Conservation (phyloP, 2,113 vertebrate genomes). For the Trematocara variabile region DNA sequence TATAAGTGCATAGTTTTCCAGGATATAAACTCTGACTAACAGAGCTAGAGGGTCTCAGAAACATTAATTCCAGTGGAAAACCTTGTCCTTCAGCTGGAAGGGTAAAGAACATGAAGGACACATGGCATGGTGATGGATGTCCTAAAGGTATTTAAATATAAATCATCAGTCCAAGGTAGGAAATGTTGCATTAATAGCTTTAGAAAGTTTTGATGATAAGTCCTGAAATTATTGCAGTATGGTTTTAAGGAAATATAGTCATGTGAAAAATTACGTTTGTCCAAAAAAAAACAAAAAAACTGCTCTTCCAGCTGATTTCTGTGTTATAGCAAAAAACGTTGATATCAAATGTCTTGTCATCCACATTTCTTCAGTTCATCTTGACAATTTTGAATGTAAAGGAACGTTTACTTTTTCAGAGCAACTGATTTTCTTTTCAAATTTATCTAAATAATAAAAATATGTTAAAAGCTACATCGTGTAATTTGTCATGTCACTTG, state of each 20-base stretch:
- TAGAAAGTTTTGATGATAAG: neutral
- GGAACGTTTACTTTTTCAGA: neutral
- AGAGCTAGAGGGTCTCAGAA: neutral
- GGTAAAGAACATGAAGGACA: neutral
- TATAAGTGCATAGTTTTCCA: neutral
- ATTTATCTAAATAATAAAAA: neutral
- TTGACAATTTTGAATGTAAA: neutral
- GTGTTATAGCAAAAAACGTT: neutral
- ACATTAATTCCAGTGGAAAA: neutral
- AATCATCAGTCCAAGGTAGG: neutral
- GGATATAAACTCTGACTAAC: neutral
- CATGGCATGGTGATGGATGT: neutral
- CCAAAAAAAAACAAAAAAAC: fast-evolving
- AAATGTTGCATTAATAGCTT: neutral
- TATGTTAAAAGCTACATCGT: neutral
- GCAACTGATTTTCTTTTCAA: neutral
- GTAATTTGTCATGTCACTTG: neutral
- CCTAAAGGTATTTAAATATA: neutral
- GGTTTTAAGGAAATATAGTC: neutral
- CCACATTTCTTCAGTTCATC: neutral
- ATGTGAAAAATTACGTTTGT: neutral
- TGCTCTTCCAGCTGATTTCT: neutral
- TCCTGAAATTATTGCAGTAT: neutral
- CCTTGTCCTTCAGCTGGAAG: neutral
- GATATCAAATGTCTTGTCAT: neutral